Evolutionary conservation across 2,113 vertebrate species (phyloP).

Genomic region (Lipophrys pholis): DNA sequence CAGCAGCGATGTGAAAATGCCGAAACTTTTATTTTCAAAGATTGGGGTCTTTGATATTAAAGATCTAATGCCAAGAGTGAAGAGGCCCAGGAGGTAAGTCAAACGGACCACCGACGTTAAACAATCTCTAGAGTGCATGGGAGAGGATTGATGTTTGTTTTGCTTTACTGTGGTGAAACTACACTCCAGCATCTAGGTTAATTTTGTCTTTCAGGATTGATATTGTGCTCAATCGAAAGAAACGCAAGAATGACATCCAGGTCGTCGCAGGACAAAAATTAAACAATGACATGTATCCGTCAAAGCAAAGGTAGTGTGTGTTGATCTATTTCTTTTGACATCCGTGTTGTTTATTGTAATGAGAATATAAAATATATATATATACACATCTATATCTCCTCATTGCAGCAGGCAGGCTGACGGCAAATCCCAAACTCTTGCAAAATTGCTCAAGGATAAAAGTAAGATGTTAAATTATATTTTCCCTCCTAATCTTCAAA

Average conservation of each 20-base stretch:
- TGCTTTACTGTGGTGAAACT: too few relatives aligned
- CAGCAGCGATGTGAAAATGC: constrained; percentile 63
- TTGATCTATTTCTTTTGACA: neutral
- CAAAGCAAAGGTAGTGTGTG: constrained; percentile 46
- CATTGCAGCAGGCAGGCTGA: constrained; percentile 49
- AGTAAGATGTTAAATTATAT: constrained; percentile 45
- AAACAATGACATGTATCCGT: constrained; percentile 29
- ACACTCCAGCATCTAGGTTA: too few relatives aligned
- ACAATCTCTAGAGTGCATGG: neutral
- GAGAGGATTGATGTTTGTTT: neutral
- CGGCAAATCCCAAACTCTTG: constrained; percentile 45
- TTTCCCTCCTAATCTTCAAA: neutral
- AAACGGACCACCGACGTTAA: neutral
- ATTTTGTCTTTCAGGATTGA: constrained; percentile 49
- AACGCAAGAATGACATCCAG: constrained; percentile 50
- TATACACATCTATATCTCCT: neutral
- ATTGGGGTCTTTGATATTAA: constrained; percentile 62
- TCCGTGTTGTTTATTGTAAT: neutral
- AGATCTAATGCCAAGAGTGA: constrained; percentile 65
- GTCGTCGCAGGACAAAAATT: constrained; percentile 39
- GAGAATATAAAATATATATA: neutral
- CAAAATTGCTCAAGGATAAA: constrained; percentile 70
- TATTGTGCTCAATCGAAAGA: constrained; percentile 54
- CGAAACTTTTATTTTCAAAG: constrained; percentile 72
- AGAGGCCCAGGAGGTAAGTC: constrained; percentile 67